These are phyloP conservation scores for Muntiacus reevesi DNA, from an alignment of 2,113 vertebrate species.

Conservation along the genomic window DNA sequence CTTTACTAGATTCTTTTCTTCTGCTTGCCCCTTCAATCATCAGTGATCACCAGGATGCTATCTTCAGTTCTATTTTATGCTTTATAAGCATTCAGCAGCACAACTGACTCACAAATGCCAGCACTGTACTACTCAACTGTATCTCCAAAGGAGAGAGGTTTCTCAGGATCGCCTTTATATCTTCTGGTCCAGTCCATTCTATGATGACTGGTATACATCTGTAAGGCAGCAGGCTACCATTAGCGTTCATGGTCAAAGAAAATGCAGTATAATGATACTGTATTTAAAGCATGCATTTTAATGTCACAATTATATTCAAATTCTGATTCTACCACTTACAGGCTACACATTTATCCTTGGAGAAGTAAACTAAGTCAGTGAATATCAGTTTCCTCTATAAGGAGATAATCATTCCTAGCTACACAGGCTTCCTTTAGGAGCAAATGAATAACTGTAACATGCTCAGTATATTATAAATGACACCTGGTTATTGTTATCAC, in stretches of 20 bases:
- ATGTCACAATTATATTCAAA: neutral
- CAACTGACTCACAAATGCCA: neutral
- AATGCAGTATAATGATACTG: neutral
- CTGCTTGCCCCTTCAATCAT: neutral
- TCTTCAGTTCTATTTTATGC: neutral
- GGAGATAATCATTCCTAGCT: neutral
- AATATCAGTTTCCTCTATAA: neutral
- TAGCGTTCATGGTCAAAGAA: neutral
- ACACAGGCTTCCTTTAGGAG: neutral
- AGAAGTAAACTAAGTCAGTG: neutral
- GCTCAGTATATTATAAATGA: neutral
- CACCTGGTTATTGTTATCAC: neutral
- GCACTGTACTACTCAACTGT: neutral
- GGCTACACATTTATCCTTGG: neutral
- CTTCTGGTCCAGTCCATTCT: neutral
- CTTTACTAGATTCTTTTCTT: neutral
- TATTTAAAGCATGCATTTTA: neutral
- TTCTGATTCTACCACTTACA: neutral
- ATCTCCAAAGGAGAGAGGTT: neutral
- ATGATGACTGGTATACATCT: neutral
- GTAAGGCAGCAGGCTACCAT: neutral
- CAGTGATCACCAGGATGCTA: neutral
- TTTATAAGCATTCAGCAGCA: neutral
- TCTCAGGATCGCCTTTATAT: neutral
- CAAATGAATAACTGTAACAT: neutral